Base-by-base conservation (phyloP, 2,888 invertebrate species). In the Ennomos fuscantarius region DNA sequence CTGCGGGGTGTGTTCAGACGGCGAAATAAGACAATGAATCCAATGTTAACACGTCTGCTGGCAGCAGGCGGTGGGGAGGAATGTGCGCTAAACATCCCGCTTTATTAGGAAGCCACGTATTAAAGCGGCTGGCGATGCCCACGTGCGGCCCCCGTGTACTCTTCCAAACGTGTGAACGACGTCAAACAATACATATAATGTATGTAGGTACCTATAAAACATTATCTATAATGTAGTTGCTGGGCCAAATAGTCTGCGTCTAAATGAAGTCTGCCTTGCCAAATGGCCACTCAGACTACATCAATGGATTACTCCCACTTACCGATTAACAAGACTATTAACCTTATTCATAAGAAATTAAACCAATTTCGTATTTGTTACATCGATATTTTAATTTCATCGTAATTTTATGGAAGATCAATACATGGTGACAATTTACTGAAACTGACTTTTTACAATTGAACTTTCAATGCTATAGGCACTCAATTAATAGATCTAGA, bases 371-470 rank as follows among this genome's bases (percentile, higher is more conserved):
- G 60, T 86, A 86, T 86, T 68, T 90, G 87, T 91, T 92, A 92
- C 92, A 92, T 92, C 92, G 83, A 92, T 91, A 92, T 87, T 89
- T 92, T 91, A 91, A 91, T 92, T 91, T 91, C 90, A 89, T 90
- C 90, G 88, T 92, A 92, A 90, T 89, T 89, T 91, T 92, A 92
- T 92, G 92, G 92, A 92, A 91, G 92, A 92, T 91, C 92, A 89
- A 91, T 92, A 92, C 90, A 92, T 89, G 89, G 87, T 92, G 92
- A 91, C 88, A 89, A 89, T 89, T 24, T 89, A 88, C 81, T 86
- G 88, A 90, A 90, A 87, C 87, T 85, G 90, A 89, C 86, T 90
- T 90, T 91, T 86, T 90, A 92, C 91, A 92, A 79, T 89, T 89
- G 86, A 90, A 89, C 81, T 81, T 81, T 87, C 89, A 90, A 89